These are phyloP conservation scores for Aphaenogaster ashmeadi DNA, from an alignment of 1,140 invertebrate genomes.

Conservation along the genomic window DNA sequence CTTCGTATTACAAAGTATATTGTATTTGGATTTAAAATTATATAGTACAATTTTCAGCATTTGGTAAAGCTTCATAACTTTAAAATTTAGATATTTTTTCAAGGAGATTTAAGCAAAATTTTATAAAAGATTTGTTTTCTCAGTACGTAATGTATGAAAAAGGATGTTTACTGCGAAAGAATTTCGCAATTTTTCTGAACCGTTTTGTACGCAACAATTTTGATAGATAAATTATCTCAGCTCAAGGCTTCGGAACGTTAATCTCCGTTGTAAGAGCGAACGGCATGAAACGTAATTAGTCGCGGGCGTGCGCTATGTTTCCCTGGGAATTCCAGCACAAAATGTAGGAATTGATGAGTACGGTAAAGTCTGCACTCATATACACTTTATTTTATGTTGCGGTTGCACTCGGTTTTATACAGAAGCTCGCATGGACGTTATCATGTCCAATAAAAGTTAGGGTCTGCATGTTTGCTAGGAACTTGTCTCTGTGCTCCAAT, in stretches of 20 bases:
- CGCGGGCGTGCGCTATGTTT: background rate
- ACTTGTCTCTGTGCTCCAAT: constrained; percentile 1
- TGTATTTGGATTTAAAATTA: background rate
- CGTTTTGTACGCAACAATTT: background rate
- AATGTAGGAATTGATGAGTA: constrained; percentile 49
- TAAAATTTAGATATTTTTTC: background rate
- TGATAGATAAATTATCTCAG: constrained; percentile 34
- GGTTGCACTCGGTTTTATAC: constrained; percentile 48
- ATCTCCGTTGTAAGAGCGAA: constrained; percentile 33
- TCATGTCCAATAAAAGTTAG: constrained; percentile 52
- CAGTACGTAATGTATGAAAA: background rate
- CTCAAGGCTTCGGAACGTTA: constrained; percentile 39
- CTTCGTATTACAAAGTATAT: background rate
- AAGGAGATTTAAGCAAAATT: background rate
- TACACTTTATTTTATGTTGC: constrained; percentile 50
- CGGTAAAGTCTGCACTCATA: constrained; percentile 13
- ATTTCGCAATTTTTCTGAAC: background rate
- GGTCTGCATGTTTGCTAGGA: constrained; percentile 8
- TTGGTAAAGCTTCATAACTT: background rate
- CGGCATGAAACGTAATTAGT: constrained; percentile 41
- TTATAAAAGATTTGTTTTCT: background rate
- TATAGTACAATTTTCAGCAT: background rate
- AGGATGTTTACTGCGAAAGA: background rate
- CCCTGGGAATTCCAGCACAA: constrained; percentile 34
- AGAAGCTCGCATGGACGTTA: constrained; percentile 26